These are phyloP conservation scores for Hippopotamus amphibius DNA, from an alignment of 2,113 vertebrate species.

Conservation along the genomic window DNA sequence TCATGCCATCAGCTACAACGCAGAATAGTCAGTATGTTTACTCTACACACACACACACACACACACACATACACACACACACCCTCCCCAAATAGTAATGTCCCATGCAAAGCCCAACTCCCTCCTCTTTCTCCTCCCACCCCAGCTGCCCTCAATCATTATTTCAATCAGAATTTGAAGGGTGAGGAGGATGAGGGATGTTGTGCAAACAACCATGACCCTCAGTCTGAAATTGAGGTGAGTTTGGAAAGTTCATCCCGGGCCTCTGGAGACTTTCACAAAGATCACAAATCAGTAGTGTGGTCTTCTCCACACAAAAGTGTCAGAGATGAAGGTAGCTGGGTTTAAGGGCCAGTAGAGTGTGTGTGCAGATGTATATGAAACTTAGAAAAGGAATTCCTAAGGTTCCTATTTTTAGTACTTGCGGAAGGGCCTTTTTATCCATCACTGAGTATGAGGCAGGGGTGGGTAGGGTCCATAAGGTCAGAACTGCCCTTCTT, in stretches of 20 bases:
- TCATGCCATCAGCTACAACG: background rate
- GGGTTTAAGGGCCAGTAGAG: background rate
- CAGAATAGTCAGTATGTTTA: background rate
- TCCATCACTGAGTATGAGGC: background rate
- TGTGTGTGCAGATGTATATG: background rate
- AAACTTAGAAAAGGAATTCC: background rate
- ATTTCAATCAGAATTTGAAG: background rate
- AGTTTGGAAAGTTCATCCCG: constrained; percentile 46
- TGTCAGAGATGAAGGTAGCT: background rate
- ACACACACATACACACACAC: too few species aligned
- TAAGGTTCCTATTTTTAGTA: background rate
- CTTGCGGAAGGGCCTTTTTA: constrained; percentile 3
- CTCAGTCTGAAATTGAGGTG: constrained; percentile 32
- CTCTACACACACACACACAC: background rate
- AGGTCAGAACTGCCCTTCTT: background rate
- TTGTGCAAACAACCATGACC: background rate
- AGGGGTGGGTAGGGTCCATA: background rate
- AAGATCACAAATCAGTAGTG: background rate
- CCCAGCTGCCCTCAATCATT: background rate
- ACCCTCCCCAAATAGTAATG: background rate
- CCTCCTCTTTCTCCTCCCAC: background rate
- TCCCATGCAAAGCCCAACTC: background rate
- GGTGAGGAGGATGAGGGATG: background rate
- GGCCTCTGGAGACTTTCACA: background rate
- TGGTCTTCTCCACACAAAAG: background rate